Conservation (phyloP, 2,113 vertebrate species). For the Aleadryas rufinucha region DNA sequence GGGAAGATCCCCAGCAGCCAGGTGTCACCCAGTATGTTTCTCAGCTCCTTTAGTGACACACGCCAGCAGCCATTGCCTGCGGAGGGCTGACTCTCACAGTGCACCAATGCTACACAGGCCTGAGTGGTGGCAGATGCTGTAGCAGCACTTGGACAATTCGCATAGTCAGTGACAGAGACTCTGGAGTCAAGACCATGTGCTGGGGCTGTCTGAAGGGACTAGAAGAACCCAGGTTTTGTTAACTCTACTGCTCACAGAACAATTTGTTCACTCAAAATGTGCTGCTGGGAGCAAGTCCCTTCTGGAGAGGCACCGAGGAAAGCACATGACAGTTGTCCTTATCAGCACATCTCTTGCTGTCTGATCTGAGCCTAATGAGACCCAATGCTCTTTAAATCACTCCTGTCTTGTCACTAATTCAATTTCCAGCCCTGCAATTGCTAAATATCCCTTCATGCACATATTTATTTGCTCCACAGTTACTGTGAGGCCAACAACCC, state of each 20-base stretch:
- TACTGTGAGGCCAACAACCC: not conserved
- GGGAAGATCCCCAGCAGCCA: not conserved
- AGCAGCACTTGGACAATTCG: not conserved
- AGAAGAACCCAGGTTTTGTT: not conserved
- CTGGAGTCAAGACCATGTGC: not conserved
- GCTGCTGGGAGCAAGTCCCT: accelerated
- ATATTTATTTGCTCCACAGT: not conserved
- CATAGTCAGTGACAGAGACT: not conserved
- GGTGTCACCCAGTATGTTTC: not conserved
- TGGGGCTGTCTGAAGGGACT: not conserved
- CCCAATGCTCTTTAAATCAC: not conserved
- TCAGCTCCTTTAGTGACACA: not conserved
- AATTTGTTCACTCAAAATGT: not conserved
- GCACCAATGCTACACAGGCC: accelerated
- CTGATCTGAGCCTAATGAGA: not conserved
- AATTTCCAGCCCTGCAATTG: not conserved
- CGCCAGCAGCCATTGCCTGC: accelerated
- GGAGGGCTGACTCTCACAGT: accelerated
- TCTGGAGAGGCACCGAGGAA: not conserved
- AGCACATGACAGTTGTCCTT: not conserved
- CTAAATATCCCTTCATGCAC: not conserved
- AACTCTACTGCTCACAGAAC: not conserved
- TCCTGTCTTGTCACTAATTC: not conserved
- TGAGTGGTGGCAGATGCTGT: accelerated
- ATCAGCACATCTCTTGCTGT: not conserved